Base-by-base conservation (phyloP, 2,888 invertebrate species). In the Cyclophora punctaria region DNA sequence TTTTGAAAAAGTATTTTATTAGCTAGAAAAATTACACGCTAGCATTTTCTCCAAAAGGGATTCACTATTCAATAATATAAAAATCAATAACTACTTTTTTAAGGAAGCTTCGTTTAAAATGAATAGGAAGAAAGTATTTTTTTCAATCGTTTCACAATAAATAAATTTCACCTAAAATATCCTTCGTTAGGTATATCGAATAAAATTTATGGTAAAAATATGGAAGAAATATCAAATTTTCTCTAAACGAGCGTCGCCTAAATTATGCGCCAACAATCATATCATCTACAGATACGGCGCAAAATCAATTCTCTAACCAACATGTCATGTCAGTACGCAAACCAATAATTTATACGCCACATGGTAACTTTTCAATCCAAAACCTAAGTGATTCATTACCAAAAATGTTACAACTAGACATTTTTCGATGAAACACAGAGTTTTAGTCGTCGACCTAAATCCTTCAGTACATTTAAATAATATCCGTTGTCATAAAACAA, bases 21-120 rank as follows among this genome's bases (percentile, higher is more conserved):
- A 45, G 58, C 57, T 61, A 61, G 56, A 56, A 59, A 61, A 57
- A 50, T 55, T 57, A 61, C 55, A 59, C 64, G 60, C 58, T 61
- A 61, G 60, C 64, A 67, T 66, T 65, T 53, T 59, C 49, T 56
- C 66, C 59, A 56, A 63, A 65, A 69, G 62, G 59, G 58, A 37
- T 37, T 37, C 37, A 37, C 5, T 37, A 37, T 37, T 37, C 5
- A 62, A 63, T 60, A 57, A 59, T 64, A 62, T 60, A 64, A 60
- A 65, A 64, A 64, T 65, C 73, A 74, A 61, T 74, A 76, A 77
- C 73, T 37, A 58, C 68, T 66, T 67, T 65, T 62, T 72, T 78
- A 78, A 69, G 79, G 80, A 80, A 80, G 80, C 80, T 69, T 78
- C 66, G 65, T 72, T 71, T 44, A 33, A 20, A 20, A 33, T 44